Percentiles rank a stretch among this genome's conserved stretches.
phyloP scores from a whole-genome alignment of 2,797 vertebrate species.

The Allobates femoralis region DNA sequence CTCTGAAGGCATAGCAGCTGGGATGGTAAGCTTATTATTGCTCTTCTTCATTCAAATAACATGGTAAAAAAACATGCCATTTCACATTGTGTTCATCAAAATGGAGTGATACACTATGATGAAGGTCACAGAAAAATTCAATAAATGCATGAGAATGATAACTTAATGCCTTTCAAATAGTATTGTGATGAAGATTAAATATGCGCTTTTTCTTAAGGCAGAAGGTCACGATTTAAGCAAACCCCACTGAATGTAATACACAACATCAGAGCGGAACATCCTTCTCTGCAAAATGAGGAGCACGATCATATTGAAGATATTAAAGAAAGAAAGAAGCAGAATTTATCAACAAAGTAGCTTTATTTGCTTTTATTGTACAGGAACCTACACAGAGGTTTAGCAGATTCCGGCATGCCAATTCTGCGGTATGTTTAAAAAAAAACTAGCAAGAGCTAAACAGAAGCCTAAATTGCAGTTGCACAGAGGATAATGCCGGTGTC shows the following conservation, averaged over 20 bases:
- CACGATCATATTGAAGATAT: neutral
- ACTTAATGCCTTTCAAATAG: too few species aligned
- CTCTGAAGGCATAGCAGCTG: neutral
- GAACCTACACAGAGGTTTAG: slow-evolving; percentile 16
- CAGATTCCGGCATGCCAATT: slow-evolving; percentile 17
- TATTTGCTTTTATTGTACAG: slow-evolving; percentile 34
- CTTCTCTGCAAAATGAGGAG: neutral
- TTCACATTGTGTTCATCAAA: too few species aligned
- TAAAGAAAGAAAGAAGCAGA: neutral
- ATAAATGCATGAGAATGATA: too few species aligned
- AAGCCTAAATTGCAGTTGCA: slow-evolving; percentile 16
- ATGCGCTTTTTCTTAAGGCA: too few species aligned
- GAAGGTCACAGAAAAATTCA: too few species aligned
- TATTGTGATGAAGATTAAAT: too few species aligned
- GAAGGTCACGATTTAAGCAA: neutral
- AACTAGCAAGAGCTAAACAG: slow-evolving; percentile 20
- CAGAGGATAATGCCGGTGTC: neutral
- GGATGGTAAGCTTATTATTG: neutral
- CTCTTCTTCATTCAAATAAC: neutral
- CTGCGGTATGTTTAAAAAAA: neutral
- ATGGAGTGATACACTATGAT: too few species aligned
- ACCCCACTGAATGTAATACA: neutral
- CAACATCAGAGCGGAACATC: too few species aligned
- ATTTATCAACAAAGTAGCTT: slow-evolving; percentile 33
- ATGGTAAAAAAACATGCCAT: neutral